phyloP scores from a whole-genome alignment of 2,888 invertebrate species.

The Maniola hyperantus region DNA sequence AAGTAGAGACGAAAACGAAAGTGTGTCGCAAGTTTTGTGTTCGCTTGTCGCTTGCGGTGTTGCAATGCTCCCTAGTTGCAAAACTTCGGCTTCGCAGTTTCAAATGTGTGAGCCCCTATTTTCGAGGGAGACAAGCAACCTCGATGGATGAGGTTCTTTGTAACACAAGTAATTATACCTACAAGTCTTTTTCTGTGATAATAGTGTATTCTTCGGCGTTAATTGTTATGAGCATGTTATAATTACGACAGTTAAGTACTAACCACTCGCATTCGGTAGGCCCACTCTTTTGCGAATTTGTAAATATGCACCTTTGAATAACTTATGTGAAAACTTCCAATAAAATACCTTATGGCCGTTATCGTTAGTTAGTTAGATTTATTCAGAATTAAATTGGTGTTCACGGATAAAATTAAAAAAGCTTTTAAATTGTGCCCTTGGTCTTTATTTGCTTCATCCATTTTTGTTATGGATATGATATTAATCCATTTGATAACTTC shows the following conservation, averaged over 20 bases:
- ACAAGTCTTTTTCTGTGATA: conserved; percentile 43
- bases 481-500: conserved; percentile 19
- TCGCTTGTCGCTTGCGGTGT: conserved; percentile 8
- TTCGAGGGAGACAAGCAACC: conserved; percentile 50
- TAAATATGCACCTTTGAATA: too few species aligned
- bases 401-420: too few species aligned
- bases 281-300: too few species aligned
- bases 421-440: too few species aligned
- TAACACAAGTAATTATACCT: conserved; percentile 61
- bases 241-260: too few species aligned
- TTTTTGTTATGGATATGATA: background rate
- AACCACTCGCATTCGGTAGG: too few species aligned
- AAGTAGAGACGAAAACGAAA: conserved; percentile 12
- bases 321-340: too few species aligned
- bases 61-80: conserved; percentile 1
- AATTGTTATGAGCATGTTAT: too few species aligned
- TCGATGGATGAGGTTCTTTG: conserved; percentile 59
- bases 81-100: conserved; percentile 27
- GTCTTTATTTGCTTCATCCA: too few species aligned
- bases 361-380: too few species aligned
- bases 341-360: too few species aligned
- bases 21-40: conserved; percentile 9
- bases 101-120: conserved; percentile 39
- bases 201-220: background rate
- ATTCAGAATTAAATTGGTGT: too few species aligned